Conservation (phyloP, 2,113 vertebrate species). For the Misgurnus mizolepis region DNA sequence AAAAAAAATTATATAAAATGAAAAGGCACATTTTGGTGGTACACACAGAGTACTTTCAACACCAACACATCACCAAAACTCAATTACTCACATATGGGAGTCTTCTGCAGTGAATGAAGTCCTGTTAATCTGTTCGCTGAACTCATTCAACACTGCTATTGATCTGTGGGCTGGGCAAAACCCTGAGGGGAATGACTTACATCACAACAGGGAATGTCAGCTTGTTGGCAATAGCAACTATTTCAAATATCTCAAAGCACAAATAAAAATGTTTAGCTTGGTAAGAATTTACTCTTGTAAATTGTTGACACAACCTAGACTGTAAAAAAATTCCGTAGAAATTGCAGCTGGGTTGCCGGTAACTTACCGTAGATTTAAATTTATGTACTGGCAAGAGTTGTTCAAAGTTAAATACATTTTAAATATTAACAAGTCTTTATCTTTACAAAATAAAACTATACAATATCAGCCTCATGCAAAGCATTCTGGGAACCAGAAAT, state of each 20-base stretch:
- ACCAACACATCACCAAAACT: constrained; percentile 13
- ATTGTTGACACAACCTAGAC: background rate
- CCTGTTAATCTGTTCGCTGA: constrained; percentile 57
- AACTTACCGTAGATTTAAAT: no score
- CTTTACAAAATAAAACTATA: no score
- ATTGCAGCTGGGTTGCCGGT: no score
- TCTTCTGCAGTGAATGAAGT: constrained; percentile 53
- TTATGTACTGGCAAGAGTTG: no score
- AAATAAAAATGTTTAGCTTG: no score
- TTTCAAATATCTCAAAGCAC: constrained; percentile 39
- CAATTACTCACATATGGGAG: constrained; percentile 34
- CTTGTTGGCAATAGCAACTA: constrained; percentile 58
- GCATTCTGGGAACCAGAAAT: no score
- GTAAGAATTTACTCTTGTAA: background rate
- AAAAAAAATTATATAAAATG: background rate
- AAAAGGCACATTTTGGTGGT: constrained; percentile 39
- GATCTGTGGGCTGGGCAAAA: constrained; percentile 72
- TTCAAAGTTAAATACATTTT: no score
- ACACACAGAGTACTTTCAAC: background rate
- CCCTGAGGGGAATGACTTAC: constrained; percentile 73
- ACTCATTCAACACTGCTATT: constrained; percentile 67
- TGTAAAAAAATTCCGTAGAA: no score
- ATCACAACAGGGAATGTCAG: constrained; percentile 63
- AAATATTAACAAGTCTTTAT: no score
- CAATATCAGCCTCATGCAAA: no score